Evolutionary conservation across 2,888 invertebrate species (phyloP).

Genomic region (Lasioglossum malachurum): DNA sequence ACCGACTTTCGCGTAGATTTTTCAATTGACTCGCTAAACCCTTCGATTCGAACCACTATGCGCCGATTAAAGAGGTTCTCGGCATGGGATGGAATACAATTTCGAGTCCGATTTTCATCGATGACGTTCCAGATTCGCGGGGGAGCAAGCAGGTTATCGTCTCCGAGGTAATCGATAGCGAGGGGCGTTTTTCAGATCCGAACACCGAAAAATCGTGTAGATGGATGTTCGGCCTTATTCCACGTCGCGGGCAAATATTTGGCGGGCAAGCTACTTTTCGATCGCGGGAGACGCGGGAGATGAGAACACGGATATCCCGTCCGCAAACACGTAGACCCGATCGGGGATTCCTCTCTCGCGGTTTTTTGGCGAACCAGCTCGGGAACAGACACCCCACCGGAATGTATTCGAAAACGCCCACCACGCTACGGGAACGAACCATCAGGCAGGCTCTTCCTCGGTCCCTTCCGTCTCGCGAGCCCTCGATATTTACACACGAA

Average conservation of each 20-base stretch:
- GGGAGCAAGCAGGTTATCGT: background rate
- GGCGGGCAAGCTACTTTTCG: constrained; percentile 38
- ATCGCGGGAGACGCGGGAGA: constrained; percentile 23
- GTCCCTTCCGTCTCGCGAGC: constrained; percentile 13
- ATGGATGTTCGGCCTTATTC: constrained; percentile 27
- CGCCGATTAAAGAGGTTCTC: no score
- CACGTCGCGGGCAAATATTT: constrained; percentile 63
- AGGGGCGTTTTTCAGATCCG: background rate
- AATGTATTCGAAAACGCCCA: constrained; percentile 28
- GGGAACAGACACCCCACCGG: background rate
- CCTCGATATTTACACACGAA: constrained; percentile 43
- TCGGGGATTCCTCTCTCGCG: constrained; percentile 19
- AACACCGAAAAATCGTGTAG: constrained; percentile 44
- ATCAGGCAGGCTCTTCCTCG: background rate
- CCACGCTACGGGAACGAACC: background rate
- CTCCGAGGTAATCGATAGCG: background rate
- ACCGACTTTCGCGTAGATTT: no score
- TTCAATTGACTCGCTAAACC: background rate
- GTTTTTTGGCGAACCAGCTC: constrained; percentile 21
- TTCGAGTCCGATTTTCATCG: background rate
- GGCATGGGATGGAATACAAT: background rate
- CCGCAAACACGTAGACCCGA: constrained; percentile 53
- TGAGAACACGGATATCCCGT: constrained; percentile 53
- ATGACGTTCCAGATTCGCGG: background rate
- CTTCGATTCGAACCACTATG: no score